Percentiles rank a stretch among this genome's conserved stretches.
Conservation (phyloP, 2,113 vertebrate species). For the Ophiodon elongatus region DNA sequence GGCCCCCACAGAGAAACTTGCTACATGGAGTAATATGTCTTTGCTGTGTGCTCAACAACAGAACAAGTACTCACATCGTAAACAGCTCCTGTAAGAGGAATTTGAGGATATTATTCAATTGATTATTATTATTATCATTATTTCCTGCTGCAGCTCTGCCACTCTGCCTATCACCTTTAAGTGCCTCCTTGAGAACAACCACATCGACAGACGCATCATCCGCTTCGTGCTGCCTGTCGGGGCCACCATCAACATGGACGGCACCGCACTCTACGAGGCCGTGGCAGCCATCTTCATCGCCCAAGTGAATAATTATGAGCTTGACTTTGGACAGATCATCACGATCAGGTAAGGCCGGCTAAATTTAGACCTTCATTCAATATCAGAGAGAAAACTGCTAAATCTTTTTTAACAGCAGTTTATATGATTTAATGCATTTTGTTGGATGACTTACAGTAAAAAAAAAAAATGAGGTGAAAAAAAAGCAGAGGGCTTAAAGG, state of each 20-base stretch:
- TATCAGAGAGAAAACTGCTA: not conserved
- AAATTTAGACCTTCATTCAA: not conserved
- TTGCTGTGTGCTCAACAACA: no score
- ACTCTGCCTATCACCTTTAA: conserved; percentile 84
- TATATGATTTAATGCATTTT: not conserved
- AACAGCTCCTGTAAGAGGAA: not conserved
- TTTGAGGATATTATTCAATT: not conserved
- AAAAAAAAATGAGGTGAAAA: not conserved
- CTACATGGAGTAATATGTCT: not conserved
- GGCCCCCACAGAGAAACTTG: not conserved
- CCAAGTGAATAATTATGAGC: conserved; percentile 82
- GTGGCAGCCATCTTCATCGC: conserved; percentile 82
- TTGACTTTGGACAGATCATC: conserved; percentile 82
- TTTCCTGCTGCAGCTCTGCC: conserved; percentile 69
- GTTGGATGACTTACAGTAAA: not conserved
- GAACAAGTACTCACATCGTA: not conserved
- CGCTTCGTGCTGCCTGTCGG: conserved; percentile 81
- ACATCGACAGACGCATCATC: conserved; percentile 82
- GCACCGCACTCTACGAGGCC: conserved; percentile 78
- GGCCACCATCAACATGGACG: conserved; percentile 82
- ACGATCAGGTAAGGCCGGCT: conserved; percentile 73
- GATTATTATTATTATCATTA: not conserved
- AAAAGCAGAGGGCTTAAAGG: not conserved
- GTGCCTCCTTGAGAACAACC: conserved; percentile 83
- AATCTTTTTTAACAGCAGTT: not conserved